Evolutionary conservation across 2,888 invertebrate species (phyloP).

Genomic region (Gastrophysa polygoni): DNA sequence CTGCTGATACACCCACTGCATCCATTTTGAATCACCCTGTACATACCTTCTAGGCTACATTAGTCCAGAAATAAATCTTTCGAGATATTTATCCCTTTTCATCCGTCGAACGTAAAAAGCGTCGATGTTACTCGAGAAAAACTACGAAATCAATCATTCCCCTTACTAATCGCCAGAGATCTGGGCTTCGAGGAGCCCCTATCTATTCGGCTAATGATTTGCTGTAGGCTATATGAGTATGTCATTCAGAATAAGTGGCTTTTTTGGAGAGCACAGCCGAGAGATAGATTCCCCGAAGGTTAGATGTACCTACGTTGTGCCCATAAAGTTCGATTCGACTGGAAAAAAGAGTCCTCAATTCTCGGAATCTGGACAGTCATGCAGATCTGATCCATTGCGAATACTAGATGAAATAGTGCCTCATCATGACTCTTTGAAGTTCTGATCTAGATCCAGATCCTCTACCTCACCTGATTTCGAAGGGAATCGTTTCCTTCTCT

Average conservation of each 20-base stretch:
- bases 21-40: no score
- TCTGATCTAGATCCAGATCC: no score
- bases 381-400: no score
- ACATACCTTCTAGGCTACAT: background rate
- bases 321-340: no score
- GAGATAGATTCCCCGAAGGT: background rate
- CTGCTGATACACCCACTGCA: no score
- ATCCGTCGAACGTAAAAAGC: conserved; percentile 15
- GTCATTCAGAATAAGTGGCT: conserved; percentile 34
- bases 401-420: no score
- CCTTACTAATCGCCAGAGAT: conserved; percentile 39
- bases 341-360: no score
- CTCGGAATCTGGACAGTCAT: no score
- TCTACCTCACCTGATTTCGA: no score
- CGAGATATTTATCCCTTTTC: conserved; percentile 2
- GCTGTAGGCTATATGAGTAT: conserved; percentile 38
- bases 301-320: no score
- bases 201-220: conserved; percentile 43
- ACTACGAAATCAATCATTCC: conserved; percentile 36
- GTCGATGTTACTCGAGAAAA: conserved; percentile 18
- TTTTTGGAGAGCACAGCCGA: conserved; percentile 27
- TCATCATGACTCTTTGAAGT: no score
- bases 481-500: no score
- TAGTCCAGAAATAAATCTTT: background rate
- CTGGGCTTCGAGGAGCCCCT: conserved; percentile 41